Evolutionary conservation across 2,113 vertebrate species (phyloP).

Genomic region (Trichechus manatus): DNA sequence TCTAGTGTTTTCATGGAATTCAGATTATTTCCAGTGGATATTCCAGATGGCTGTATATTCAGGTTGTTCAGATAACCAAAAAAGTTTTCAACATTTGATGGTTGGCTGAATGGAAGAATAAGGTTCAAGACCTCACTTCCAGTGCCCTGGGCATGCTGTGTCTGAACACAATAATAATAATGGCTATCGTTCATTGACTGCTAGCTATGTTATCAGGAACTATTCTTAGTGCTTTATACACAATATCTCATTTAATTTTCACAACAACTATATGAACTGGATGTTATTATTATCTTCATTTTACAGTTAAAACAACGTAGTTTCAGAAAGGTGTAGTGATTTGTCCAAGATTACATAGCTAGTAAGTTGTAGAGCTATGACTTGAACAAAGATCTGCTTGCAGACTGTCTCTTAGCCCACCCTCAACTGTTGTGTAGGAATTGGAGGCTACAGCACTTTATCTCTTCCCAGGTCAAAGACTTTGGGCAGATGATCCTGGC

Average conservation of each 20-base stretch:
- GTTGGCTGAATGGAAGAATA: neutral
- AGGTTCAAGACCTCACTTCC: neutral
- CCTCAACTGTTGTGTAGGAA: neutral
- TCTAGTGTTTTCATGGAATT: neutral
- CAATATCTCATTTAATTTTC: neutral
- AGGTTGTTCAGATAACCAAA: neutral
- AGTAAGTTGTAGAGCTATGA: neutral
- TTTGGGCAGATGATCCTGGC: neutral
- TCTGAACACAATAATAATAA: neutral
- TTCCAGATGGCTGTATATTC: neutral
- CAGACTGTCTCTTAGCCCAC: neutral
- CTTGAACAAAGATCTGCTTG: neutral
- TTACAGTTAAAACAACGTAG: neutral
- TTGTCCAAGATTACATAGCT: neutral
- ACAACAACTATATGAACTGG: neutral
- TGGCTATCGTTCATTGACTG: neutral
- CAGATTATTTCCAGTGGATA: slow-evolving; percentile 30
- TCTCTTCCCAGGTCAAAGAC: neutral
- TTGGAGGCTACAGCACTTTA: neutral
- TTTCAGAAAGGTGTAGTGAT: neutral
- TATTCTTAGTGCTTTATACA: neutral
- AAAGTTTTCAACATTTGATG: neutral
- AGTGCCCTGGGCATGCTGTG: neutral
- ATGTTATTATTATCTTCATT: neutral
- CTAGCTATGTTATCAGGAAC: neutral